A percentile compares a stretch with the other conserved stretches of the same genome.
Evolutionary conservation across 2,888 invertebrate species (phyloP).

Genomic region (Terebella lapidaria): DNA sequence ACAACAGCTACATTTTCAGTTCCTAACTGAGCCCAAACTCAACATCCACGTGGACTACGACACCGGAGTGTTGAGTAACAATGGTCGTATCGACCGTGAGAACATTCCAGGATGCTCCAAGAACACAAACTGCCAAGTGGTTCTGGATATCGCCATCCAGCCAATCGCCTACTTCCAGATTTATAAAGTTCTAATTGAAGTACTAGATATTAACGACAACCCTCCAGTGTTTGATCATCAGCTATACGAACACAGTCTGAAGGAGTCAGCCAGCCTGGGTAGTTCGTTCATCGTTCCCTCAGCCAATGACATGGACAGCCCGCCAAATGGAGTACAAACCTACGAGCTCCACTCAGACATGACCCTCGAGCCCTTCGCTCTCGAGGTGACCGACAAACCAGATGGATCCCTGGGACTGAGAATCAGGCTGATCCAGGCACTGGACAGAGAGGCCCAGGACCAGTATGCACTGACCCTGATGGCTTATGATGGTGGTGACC

Average conservation of each 20-base stretch:
- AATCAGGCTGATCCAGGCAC: slow-evolving; percentile 18
- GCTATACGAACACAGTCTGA: slow-evolving; percentile 12
- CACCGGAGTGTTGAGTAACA: slow-evolving; percentile 5
- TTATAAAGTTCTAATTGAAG: slow-evolving; percentile 20
- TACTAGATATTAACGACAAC: slow-evolving; percentile 26
- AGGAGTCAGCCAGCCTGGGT: slow-evolving; percentile 20
- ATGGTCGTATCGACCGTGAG: slow-evolving; percentile 10
- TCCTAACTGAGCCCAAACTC: background rate
- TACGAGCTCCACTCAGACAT: slow-evolving; percentile 20
- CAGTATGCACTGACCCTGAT: slow-evolving; percentile 16
- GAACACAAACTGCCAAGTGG: slow-evolving; percentile 7
- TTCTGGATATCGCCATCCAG: slow-evolving; percentile 2
- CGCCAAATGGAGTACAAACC: slow-evolving; percentile 13
- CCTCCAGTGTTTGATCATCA: slow-evolving; percentile 20
- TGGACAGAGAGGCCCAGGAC: slow-evolving; percentile 24
- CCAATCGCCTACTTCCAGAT: slow-evolving; percentile 8
- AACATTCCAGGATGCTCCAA: background rate
- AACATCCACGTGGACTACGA: background rate
- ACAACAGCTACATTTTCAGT: background rate
- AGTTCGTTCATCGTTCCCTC: slow-evolving; percentile 22
- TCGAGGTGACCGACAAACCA: slow-evolving; percentile 16
- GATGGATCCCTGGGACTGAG: slow-evolving; percentile 22
- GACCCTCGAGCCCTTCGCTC: slow-evolving; percentile 12
- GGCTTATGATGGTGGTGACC: slow-evolving; percentile 24
- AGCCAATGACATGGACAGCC: slow-evolving; percentile 23